Evolutionary conservation across 2,113 vertebrate species (phyloP).

Genomic region (Monarcha castaneiventris): DNA sequence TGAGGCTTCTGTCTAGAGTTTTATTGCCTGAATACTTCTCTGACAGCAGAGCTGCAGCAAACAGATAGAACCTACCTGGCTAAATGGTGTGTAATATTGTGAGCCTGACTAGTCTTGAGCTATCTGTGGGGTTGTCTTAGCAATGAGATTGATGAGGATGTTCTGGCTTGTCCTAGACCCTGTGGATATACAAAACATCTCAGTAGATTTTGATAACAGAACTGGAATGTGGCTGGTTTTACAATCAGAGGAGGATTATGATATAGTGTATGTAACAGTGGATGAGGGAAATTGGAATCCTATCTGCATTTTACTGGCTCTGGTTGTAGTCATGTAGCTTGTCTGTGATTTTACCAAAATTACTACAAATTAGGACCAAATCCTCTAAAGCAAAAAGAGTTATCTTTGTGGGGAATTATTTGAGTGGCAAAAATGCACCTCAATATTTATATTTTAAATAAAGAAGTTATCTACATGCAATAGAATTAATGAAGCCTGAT

Average conservation of each 20-base stretch:
- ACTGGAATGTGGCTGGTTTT: neutral
- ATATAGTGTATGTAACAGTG: neutral
- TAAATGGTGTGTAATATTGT: neutral
- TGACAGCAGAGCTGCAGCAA: neutral
- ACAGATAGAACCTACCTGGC: neutral
- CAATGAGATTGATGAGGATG: neutral
- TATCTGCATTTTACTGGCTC: neutral
- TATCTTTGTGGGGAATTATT: neutral
- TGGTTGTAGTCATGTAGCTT: neutral
- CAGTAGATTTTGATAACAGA: neutral
- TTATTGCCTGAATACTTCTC: neutral
- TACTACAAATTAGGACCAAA: neutral
- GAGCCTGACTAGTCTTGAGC: neutral
- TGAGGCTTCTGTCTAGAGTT: neutral
- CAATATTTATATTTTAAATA: neutral
- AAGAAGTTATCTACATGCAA: neutral
- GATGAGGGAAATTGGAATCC: neutral
- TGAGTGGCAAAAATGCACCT: neutral
- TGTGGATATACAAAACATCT: neutral
- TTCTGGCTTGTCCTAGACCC: neutral
- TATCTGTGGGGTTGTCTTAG: neutral
- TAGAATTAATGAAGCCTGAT: neutral
- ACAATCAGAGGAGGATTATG: neutral
- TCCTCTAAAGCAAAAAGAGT: neutral
- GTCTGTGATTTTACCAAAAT: neutral